Conservation (phyloP, 2,797 vertebrate species). For the Numenius phaeopus region DNA sequence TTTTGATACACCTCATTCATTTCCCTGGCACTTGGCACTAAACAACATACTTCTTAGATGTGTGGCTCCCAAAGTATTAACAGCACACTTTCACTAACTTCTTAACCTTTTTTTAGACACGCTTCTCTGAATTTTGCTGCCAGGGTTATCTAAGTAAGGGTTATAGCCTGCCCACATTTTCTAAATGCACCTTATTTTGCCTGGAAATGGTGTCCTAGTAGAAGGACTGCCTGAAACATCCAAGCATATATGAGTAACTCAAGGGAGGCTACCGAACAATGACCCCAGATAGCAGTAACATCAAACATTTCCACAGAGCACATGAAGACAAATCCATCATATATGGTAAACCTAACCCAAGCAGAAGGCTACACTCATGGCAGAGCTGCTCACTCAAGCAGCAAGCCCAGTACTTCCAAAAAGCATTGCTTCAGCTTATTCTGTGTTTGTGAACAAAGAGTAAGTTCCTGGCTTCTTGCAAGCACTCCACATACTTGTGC, state of each 20-base stretch:
- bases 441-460: neutral
- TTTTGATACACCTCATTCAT: constrained; percentile 60
- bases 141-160: neutral
- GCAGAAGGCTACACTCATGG: neutral
- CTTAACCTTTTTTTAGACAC: neutral
- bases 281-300: neutral
- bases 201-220: neutral
- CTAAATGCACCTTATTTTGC: neutral
- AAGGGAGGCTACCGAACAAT: neutral
- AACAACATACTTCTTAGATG: neutral
- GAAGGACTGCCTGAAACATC: neutral
- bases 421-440: neutral
- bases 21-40: constrained; percentile 24
- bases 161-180: neutral
- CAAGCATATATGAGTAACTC: neutral
- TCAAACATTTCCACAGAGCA: neutral
- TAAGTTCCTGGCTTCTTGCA: neutral
- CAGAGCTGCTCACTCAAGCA: neutral
- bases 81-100: constrained; percentile 24
- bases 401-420: neutral
- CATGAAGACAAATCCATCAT: neutral
- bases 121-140: neutral
- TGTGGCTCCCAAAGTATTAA: neutral
- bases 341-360: neutral
- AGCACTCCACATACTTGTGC: neutral